Conservation (phyloP, 2,888 invertebrate genomes). For the Cerceris rybyensis region DNA sequence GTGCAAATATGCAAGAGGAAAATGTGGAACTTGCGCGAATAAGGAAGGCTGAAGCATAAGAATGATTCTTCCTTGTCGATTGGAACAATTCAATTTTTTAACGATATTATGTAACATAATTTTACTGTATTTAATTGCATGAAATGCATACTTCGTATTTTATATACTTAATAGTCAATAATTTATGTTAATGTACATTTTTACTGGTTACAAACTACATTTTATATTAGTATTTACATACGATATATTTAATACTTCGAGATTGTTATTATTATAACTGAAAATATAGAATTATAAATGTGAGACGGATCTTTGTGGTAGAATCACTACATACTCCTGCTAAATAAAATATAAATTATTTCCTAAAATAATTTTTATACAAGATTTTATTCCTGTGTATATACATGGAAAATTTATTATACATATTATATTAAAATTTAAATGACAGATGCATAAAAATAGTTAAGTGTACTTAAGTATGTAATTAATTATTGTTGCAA, state of each 20-base stretch:
- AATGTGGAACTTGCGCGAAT: slow-evolving; percentile 72
- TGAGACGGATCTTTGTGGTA: too few relatives aligned
- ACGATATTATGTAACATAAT: slow-evolving; percentile 32
- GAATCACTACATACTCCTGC: too few relatives aligned
- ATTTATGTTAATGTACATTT: slow-evolving; percentile 43
- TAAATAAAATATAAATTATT: too few relatives aligned
- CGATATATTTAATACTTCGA: slow-evolving; percentile 21
- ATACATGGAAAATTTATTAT: slow-evolving; percentile 17
- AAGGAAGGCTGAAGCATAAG: slow-evolving; percentile 67
- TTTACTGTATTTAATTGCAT: slow-evolving; percentile 25
- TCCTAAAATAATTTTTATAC: background rate
- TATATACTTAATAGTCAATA: slow-evolving; percentile 35
- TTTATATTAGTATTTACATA: slow-evolving; percentile 20
- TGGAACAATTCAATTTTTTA: slow-evolving; percentile 23
- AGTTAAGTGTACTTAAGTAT: slow-evolving; percentile 24
- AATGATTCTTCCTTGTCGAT: background rate
- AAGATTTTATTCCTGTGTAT: slow-evolving; percentile 14
- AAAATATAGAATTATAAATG: background rate
- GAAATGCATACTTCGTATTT: slow-evolving; percentile 17
- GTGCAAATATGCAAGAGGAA: slow-evolving; percentile 65
- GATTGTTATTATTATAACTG: slow-evolving; percentile 14
- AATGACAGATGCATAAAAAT: background rate
- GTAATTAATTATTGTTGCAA: too few relatives aligned
- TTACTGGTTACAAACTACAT: slow-evolving; percentile 24
- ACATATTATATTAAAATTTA: slow-evolving; percentile 11